These are phyloP conservation scores for Phenacoccus solenopsis DNA, from an alignment of 1,140 invertebrate species.

Conservation along the genomic window DNA sequence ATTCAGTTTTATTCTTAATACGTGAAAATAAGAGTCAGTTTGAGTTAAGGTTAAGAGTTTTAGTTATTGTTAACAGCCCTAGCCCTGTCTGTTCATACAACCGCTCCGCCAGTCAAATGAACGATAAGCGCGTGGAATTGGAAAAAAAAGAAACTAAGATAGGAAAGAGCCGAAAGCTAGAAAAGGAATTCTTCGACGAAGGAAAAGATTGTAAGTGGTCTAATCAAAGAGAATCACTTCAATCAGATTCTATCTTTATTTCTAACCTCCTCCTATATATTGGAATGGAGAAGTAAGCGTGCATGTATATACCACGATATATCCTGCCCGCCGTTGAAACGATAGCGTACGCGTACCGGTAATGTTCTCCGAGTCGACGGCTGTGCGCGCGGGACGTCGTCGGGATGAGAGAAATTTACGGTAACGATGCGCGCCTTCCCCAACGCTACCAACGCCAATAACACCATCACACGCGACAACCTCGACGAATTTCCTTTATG, in stretches of 20 bases:
- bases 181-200: neutral
- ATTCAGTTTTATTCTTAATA: too few species aligned
- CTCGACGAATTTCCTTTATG: conserved; percentile 12
- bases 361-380: neutral
- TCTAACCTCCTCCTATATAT: neutral
- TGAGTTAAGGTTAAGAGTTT: too few species aligned
- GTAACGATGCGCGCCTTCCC: neutral
- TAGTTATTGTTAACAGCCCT: too few species aligned
- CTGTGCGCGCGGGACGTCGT: neutral
- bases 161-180: neutral
- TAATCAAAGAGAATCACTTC: conserved; percentile 15
- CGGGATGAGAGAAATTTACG: neutral
- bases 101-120: too few species aligned
- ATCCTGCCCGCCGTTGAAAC: too few species aligned
- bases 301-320: too few species aligned
- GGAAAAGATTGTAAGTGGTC: neutral
- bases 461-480: neutral
- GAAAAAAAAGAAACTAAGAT: neutral
- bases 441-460: neutral
- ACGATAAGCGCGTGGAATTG: too few species aligned
- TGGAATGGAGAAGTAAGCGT: too few species aligned
- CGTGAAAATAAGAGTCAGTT: too few species aligned
- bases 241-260: neutral
- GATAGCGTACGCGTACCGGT: neutral
- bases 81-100: too few species aligned